Conservation (phyloP, 2,113 vertebrate genomes). For the Electrona antarctica region DNA sequence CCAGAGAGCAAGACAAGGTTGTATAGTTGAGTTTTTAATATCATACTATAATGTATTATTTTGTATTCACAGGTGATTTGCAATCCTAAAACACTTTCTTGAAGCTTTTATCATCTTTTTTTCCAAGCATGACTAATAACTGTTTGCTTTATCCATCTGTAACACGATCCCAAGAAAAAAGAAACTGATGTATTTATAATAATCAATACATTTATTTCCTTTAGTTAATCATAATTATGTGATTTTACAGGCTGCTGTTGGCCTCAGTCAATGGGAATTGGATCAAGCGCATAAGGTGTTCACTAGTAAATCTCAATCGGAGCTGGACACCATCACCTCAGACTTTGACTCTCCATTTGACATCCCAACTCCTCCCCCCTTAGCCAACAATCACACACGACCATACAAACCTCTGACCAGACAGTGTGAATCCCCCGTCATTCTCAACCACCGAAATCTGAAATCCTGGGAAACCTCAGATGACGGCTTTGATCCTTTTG, state of each 20-base stretch:
- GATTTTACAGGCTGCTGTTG: slow-evolving; percentile 31
- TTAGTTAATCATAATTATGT: neutral
- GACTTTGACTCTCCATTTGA: slow-evolving; percentile 18
- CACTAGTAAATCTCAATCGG: slow-evolving; percentile 59
- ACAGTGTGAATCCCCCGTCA: neutral
- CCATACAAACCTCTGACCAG: neutral
- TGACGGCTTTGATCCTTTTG: fast-evolving
- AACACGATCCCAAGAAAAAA: neutral
- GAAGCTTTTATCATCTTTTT: too few relatives aligned
- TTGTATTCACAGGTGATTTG: too few relatives aligned
- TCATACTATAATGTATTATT: too few relatives aligned
- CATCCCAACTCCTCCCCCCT: slow-evolving; percentile 59
- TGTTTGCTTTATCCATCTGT: neutral
- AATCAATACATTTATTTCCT: neutral
- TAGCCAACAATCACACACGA: slow-evolving; percentile 17
- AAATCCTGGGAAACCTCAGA: neutral
- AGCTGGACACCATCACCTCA: slow-evolving; percentile 36
- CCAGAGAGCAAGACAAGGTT: slow-evolving; percentile 39
- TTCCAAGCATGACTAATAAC: neutral
- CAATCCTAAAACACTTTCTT: too few relatives aligned
- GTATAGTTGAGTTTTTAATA: neutral
- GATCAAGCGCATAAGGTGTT: slow-evolving; percentile 4
- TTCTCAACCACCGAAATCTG: neutral
- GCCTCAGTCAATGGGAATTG: slow-evolving; percentile 20
- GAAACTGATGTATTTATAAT: neutral